A percentile compares a stretch with the other conserved stretches of the same genome.
Conservation (phyloP, 64 coral and sea anemone genomes). For the Pocillopora damicornis region DNA sequence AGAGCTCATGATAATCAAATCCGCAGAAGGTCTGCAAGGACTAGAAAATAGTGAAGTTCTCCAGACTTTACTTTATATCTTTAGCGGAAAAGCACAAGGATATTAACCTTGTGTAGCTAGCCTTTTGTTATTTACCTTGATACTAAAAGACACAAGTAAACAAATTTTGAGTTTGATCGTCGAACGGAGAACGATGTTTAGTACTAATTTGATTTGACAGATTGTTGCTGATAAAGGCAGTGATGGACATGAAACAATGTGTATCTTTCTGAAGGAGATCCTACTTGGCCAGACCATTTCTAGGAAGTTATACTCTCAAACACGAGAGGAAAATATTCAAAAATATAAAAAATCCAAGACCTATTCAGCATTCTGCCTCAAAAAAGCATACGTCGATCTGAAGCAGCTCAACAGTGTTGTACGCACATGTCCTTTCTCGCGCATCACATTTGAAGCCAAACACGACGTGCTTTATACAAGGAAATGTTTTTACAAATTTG, state of each 20-base stretch:
- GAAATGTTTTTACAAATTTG: constrained; percentile 36
- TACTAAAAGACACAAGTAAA: too few species aligned
- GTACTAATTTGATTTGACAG: background rate
- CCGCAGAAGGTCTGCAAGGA: too few species aligned
- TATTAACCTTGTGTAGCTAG: too few species aligned
- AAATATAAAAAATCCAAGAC: background rate
- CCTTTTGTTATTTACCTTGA: too few species aligned
- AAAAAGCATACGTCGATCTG: background rate
- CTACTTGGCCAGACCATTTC: constrained; percentile 46
- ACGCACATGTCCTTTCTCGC: constrained; percentile 56
- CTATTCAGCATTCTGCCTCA: constrained; percentile 35
- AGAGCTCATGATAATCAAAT: too few species aligned
- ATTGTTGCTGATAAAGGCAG: background rate
- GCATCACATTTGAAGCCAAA: constrained; percentile 40
- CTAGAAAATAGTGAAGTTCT: too few species aligned
- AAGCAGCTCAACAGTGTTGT: constrained; percentile 18
- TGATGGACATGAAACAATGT: background rate
- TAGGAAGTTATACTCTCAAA: constrained; percentile 28
- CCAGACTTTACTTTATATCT: too few species aligned
- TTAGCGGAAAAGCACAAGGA: too few species aligned
- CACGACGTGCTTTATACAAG: constrained; percentile 14
- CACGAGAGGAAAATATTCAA: constrained; percentile 19
- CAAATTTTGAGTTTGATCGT: too few species aligned
- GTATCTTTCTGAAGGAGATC: constrained; percentile 49
- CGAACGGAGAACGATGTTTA: too few species aligned